Evolutionary conservation across 2,888 invertebrate species (phyloP), one percentile per base, ranked within the genome.

Genomic region (Nysson spinosus): DNA sequence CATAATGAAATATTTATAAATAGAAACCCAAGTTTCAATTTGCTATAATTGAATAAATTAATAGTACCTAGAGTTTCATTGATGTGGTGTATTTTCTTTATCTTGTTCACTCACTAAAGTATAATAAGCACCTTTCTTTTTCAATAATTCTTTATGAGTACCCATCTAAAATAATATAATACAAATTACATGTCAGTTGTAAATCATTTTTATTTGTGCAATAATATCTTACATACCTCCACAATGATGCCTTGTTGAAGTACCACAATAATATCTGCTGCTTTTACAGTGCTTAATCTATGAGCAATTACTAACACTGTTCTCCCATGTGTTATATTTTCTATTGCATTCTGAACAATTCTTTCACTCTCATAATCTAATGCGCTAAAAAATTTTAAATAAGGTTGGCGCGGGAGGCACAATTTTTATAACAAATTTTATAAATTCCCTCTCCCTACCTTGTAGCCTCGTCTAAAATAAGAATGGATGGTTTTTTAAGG

Each of bases 261-360:
- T 2, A 99, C 98, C 19, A 96, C 96, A 73, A 98, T 98, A 9
- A 95, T 81, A 85, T 98, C 96, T 0, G 98, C 98, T 85, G 95
- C 93, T 83, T 93, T 92, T 56, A 99, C 92, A 0, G 98, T 99
- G 26, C 96, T 96, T 54, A 98, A 89, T 19, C 98, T 89, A 86
- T 98, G 98, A 2, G 98, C 98, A 74, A 99, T 98, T 0, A 98
- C 93, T n/a, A 99, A 87, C 0, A 97, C 97, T 0, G 98, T 98
- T 57, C 97, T 90, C 1, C 96, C 95, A 78, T 92, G 90, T 4
- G 94, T 91, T 0, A 94, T 96, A 6, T 90, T 91, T 80, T 98
- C 97, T 42, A 98, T 84, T 0, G 98, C 97, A 34, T 92, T 92
- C 82, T 97, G 97, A 0, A 98, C 97, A 20, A 95, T 90, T 78